Base-by-base conservation (phyloP, 1,140 invertebrate species). In the Carposina sasakii region DNA sequence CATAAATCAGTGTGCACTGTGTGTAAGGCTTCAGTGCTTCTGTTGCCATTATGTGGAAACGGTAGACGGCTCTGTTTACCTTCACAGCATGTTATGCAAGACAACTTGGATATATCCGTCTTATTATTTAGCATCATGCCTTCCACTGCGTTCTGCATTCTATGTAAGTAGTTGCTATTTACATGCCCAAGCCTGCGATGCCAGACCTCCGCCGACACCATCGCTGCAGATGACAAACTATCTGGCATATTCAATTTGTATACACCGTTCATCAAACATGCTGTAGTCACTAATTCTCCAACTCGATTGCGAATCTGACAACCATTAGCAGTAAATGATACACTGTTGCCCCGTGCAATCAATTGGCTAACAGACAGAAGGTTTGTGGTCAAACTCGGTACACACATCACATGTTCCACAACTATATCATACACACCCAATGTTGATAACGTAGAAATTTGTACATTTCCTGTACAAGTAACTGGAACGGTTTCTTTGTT, bases 171-270 rank as follows among this genome's bases (percentile, higher is more conserved):
- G 0, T 33, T 36, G 24, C 45, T 63, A 24, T 69, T 67, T 4
- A 74, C 31, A 52, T 73, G 67, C 20, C 61, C 63, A n/a, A 69
- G 36, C 15, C 65, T 10, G 21, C 64, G 43, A 62, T 72, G 67
- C 64, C 67, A 72, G 19, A n/a, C n/a, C n/a, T n/a, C n/a, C n/a
- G n/a, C n/a, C n/a, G n/a, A n/a, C n/a, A n/a, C n/a, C n/a, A n/a
- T n/a, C n/a, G n/a, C n/a, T n/a, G n/a, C n/a, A n/a, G n/a, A n/a
- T n/a, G n/a, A n/a, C n/a, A n/a, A n/a, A n/a, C n/a, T n/a, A n/a
- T n/a, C n/a, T n/a, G n/a, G n/a, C n/a, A n/a, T n/a, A n/a, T n/a
- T n/a, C n/a, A n/a, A n/a, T n/a, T n/a, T n/a, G n/a, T n/a, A n/a
- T n/a, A n/a, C n/a, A n/a, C n/a, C n/a, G n/a, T n/a, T n/a, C n/a